Conservation (phyloP, 2,888 invertebrate genomes). For the Anthoptus insignis region DNA sequence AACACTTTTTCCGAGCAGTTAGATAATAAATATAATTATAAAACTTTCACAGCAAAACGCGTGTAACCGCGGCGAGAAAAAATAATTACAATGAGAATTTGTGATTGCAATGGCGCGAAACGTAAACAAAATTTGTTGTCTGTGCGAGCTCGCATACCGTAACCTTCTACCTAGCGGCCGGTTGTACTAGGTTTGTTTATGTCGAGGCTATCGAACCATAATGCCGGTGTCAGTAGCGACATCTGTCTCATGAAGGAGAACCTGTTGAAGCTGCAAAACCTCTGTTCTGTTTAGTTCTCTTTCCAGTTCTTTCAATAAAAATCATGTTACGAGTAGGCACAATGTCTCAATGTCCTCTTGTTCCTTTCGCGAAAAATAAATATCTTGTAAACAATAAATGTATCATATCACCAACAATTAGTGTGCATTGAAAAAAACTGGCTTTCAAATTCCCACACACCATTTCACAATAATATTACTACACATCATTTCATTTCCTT, state of each 20-base stretch:
- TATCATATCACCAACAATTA: too few species aligned
- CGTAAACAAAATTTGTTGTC: conserved; percentile 65
- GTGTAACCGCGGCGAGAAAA: conserved; percentile 56
- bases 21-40: too few species aligned
- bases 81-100: conserved; percentile 61
- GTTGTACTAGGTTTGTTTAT: conserved; percentile 29
- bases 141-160: conserved; percentile 54
- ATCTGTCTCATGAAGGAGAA: conserved; percentile 12
- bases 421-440: too few species aligned
- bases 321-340: too few species aligned
- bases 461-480: too few species aligned
- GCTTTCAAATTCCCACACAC: too few species aligned
- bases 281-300: too few species aligned
- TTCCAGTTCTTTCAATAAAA: too few species aligned
- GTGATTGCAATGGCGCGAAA: conserved; percentile 31
- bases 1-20: conserved; percentile 13
- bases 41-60: conserved; percentile 42
- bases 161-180: neutral
- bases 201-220: conserved; percentile 40
- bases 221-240: conserved; percentile 22
- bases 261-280: conserved; percentile 6
- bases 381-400: too few species aligned
- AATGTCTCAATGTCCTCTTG: too few species aligned
- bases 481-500: too few species aligned
- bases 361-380: too few species aligned